phyloP scores from a whole-genome alignment of 2,888 invertebrate species.

The Altica lythri region DNA sequence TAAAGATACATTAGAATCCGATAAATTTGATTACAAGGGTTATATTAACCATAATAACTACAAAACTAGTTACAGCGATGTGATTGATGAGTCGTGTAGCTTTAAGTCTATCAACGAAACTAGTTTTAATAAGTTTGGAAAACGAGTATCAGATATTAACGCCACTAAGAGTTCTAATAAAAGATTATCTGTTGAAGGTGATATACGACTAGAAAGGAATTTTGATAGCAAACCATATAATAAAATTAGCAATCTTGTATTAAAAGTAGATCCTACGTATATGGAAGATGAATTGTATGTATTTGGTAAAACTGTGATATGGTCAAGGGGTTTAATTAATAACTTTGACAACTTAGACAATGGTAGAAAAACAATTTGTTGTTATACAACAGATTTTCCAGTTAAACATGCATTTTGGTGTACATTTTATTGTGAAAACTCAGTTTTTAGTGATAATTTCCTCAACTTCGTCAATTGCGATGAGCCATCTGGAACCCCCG shows the following conservation, averaged over 20 bases:
- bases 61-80: constrained; percentile 39
- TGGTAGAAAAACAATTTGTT: constrained; percentile 65
- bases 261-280: constrained; percentile 49
- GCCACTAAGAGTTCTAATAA: constrained; percentile 38
- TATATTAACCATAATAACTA: constrained; percentile 29
- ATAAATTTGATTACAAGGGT: constrained; percentile 33
- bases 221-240: too few relatives aligned
- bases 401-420: constrained; percentile 83
- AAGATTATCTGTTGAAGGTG: constrained; percentile 38
- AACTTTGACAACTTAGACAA: constrained; percentile 59
- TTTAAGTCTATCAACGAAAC: constrained; percentile 45
- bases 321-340: constrained; percentile 69
- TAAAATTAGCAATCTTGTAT: constrained; percentile 24
- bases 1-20: constrained; percentile 21
- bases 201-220: too few relatives aligned
- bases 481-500: constrained; percentile 57
- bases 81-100: constrained; percentile 46
- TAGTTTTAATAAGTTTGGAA: constrained; percentile 45
- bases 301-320: constrained; percentile 81
- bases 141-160: constrained; percentile 48
- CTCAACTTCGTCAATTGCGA: constrained; percentile 56
- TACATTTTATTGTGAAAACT: constrained; percentile 64
- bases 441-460: constrained; percentile 57
- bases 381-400: constrained; percentile 81
- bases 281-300: constrained; percentile 88